Evolutionary conservation across 2,113 vertebrate genomes (phyloP), one percentile per base, ranked within the genome.

Genomic region (Cichladusa arquata): DNA sequence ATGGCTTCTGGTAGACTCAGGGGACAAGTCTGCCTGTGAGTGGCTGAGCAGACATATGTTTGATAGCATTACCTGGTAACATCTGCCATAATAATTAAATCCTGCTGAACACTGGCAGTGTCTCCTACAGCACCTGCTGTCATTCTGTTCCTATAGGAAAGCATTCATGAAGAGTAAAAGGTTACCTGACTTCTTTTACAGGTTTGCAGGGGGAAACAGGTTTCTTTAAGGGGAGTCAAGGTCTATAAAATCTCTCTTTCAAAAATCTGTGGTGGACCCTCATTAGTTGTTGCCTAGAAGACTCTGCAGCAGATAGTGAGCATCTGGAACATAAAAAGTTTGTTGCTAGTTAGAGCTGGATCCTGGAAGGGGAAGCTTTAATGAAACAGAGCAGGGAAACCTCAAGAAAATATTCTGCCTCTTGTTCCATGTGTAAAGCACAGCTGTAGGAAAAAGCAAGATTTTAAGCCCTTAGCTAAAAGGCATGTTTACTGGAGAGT

Each of bases 231-330:
- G 26, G 69, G 13, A 94, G 15, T 19, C 40, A 56, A 48, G 36
- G 31, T 60, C 76, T 71, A 11, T 47, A 84, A 81, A 90, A 56
- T 7, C 34, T 92, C 66, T 66, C 18, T 72, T 83, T 73, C 51
- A 56, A 60, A 45, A 62, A 47, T 86, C 40, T 0, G 0, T 74
- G 42, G 54, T 66, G 26, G 10, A 26, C 19, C 7, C 28, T 51
- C 56, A 20, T 92, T 90, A 90, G 85, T 60, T 56, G 64, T 67
- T 94, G 60, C 47, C 56, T 81, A 88, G 86, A 81, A 94, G 72
- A 45, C 47, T 92, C 67, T 24, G 45, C 28, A 66, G 50, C 24
- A 42, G 67, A 71, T 6, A 94, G 47, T 20, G 38, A 88, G 47
- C 22, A 88, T 82, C 74, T 90, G 88, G n/a, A 50, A 86, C 18